phyloP scores from a whole-genome alignment of 2,113 vertebrate species.

The Holacanthus passer region DNA sequence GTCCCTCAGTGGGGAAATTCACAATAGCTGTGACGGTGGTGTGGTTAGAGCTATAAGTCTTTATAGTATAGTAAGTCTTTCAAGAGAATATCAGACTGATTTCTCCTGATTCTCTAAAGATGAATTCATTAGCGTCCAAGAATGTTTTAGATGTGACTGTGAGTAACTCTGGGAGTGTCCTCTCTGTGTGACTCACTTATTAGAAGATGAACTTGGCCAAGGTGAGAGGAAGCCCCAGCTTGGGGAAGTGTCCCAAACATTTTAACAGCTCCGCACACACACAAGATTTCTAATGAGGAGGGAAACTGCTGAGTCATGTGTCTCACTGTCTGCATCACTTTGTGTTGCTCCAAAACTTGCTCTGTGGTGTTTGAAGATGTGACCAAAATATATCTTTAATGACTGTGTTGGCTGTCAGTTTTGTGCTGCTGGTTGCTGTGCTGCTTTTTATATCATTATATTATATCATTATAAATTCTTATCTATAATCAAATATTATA shows the following conservation, averaged over 20 bases:
- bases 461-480: too few species aligned
- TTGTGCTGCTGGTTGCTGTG: not conserved
- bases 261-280: conserved; percentile 27
- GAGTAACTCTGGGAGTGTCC: not conserved
- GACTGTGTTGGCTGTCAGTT: not conserved
- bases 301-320: conserved; percentile 44
- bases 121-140: conserved; percentile 17
- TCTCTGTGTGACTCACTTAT: not conserved
- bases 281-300: conserved; percentile 50
- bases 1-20: too few species aligned
- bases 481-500: too few species aligned
- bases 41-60: too few species aligned
- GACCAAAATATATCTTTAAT: not conserved
- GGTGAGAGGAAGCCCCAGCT: conserved; percentile 33
- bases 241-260: conserved; percentile 25
- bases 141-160: not conserved
- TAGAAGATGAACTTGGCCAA: conserved; percentile 36
- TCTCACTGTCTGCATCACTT: conserved; percentile 17
- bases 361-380: conserved; percentile 3
- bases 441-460: too few species aligned
- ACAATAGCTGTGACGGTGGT: too few species aligned
- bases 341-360: not conserved
- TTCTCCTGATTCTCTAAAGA: conserved; percentile 15
- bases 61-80: conserved; percentile 16
- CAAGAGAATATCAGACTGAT: not conserved